phyloP scores from a whole-genome alignment of 2,888 invertebrate genomes.

The Melinaea marsaeus region DNA sequence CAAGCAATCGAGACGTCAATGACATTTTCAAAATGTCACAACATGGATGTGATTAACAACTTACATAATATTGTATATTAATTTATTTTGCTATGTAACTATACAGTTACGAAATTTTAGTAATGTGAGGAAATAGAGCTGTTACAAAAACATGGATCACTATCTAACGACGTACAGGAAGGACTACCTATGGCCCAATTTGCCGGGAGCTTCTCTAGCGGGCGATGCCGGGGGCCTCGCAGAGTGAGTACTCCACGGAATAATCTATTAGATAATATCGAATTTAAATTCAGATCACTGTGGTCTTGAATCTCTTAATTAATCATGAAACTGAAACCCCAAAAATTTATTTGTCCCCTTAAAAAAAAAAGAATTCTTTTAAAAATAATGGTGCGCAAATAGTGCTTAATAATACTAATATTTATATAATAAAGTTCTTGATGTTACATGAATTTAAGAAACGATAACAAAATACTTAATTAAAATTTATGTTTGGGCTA shows the following conservation, averaged over 20 bases:
- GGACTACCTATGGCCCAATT: constrained; percentile 80
- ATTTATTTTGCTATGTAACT: constrained; percentile 8
- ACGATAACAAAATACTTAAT: too few relatives aligned
- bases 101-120: constrained; percentile 30
- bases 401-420: too few relatives aligned
- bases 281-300: not conserved
- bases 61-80: constrained; percentile 7
- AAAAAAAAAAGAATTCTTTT: too few relatives aligned
- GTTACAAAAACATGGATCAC: constrained; percentile 69
- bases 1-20: constrained; percentile 14
- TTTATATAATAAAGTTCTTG: too few relatives aligned
- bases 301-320: too few relatives aligned
- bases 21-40: constrained; percentile 19
- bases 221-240: constrained; percentile 35
- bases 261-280: not conserved
- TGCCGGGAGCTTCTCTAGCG: constrained; percentile 45
- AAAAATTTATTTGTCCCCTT: too few relatives aligned
- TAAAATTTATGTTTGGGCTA: too few relatives aligned
- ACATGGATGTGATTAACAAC: constrained; percentile 14
- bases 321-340: too few relatives aligned
- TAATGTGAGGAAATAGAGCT: constrained; percentile 31
- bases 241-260: constrained; percentile 44
- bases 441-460: too few relatives aligned
- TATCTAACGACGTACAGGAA: constrained; percentile 80
- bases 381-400: too few relatives aligned